These are phyloP conservation scores for Haemorhous mexicanus DNA, from an alignment of 2,113 vertebrate species.

Conservation along the genomic window DNA sequence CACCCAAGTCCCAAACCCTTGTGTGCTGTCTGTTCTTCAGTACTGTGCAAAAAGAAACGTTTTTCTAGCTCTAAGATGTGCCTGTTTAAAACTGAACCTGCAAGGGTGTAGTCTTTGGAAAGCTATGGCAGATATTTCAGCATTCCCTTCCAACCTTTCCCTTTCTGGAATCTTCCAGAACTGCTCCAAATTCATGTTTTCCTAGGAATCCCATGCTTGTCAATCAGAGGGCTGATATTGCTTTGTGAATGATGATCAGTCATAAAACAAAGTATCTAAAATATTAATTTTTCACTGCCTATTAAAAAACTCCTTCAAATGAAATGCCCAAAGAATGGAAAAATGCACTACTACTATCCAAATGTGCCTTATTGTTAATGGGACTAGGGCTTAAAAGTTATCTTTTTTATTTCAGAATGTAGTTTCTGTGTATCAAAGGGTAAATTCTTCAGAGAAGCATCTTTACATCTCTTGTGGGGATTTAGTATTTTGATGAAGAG, in stretches of 20 bases:
- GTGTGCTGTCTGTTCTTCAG: background rate
- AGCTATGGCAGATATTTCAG: background rate
- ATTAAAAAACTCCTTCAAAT: background rate
- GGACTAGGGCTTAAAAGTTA: background rate
- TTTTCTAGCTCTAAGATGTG: background rate
- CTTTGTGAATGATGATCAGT: background rate
- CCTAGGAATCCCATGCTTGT: background rate
- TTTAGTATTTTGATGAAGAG: background rate
- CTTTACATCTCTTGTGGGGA: background rate
- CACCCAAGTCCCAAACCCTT: background rate
- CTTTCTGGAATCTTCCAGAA: background rate
- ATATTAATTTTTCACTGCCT: background rate
- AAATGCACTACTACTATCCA: background rate
- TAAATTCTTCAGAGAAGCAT: background rate
- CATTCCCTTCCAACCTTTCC: background rate
- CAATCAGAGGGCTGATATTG: background rate
- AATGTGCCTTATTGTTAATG: background rate
- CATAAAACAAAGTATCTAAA: background rate
- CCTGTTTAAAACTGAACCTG: background rate
- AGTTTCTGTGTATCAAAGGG: background rate
- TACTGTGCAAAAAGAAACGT: background rate
- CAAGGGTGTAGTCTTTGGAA: background rate
- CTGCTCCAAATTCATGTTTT: background rate
- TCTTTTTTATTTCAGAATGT: background rate
- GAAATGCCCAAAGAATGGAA: background rate